A percentile compares a stretch with the other conserved stretches of the same genome.
Conservation (phyloP, 2,797 vertebrate genomes). For the Amblyraja radiata region DNA sequence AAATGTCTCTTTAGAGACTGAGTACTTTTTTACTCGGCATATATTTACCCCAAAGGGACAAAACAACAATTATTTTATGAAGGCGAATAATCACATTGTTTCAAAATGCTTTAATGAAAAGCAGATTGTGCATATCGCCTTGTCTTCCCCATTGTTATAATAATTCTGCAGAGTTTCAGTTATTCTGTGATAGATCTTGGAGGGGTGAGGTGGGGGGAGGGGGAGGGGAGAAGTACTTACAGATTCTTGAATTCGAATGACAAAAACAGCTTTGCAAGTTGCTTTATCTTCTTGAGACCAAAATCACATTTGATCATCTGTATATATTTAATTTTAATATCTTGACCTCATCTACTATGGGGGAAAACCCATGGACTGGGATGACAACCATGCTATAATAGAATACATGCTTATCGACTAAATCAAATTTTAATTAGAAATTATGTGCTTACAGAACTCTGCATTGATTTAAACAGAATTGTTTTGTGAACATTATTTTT, state of each 20-base stretch:
- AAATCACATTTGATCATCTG: neutral
- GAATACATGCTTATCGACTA: neutral
- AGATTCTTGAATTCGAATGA: neutral
- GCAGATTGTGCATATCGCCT: constrained; percentile 15
- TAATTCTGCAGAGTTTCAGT: neutral
- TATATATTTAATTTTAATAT: constrained; percentile 1
- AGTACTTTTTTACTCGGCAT: neutral
- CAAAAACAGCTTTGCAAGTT: neutral
- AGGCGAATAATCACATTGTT: constrained; percentile 27
- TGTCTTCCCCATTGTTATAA: constrained; percentile 18
- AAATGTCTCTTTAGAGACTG: constrained; percentile 25
- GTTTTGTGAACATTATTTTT: neutral
- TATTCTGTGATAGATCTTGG: neutral
- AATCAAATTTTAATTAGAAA: neutral
- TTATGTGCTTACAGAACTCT: neutral
- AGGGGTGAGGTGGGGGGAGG: no score
- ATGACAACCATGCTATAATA: constrained; percentile 1
- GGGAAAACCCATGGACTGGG: neutral
- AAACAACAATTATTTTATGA: constrained; percentile 36
- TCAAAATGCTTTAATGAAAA: constrained; percentile 30
- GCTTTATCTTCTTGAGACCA: neutral
- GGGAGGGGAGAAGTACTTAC: neutral
- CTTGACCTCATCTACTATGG: neutral
- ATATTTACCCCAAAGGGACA: constrained; percentile 36
- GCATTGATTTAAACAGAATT: neutral